Evolutionary conservation across 2,113 vertebrate species (phyloP), one percentile per base, ranked within the genome.

Genomic region (Euleptes europaea): DNA sequence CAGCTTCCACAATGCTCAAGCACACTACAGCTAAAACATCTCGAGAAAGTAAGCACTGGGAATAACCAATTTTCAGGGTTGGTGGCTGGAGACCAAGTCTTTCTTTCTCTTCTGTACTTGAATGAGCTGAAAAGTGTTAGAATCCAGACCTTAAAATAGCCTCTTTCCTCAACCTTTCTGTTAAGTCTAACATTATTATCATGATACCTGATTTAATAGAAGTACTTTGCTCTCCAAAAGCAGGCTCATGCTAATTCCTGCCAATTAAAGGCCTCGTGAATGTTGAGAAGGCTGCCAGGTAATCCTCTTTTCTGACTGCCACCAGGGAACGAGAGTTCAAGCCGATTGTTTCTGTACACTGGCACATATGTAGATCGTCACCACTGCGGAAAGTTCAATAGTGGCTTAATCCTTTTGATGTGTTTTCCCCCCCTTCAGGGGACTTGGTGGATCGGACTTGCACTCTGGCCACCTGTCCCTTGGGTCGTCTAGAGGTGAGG

Each of bases 241-340:
- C 57, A 60, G 80, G 11, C 70, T 73, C 40, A 60, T 82, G 69
- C 80, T 82, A 73, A 83, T 73, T 83, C 42, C 40, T 73, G 70
- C 63, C 81, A 73, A 73, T 74, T 63, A 73, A 63, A 71, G n/a
- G 70, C 67, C 38, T 60, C 26, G 51, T 63, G 70, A 73, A 60
- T 63, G 60, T 63, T 63, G 81, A 73, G 70, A 60, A 60, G 51
- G 69, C 80, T 72, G 35, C 5, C 28, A 60, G 28, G 28, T 83
- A 73, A 74, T 60, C 80, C 35, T 71, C 70, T 44, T 63, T 63
- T 83, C 54, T 63, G 42, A 35, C 49, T 83, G 14, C 54, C 70
- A 83, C 28, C 81, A 33, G 51, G 51, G 70, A 83, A 51, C 81
- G 63, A 83, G 54, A 73, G 51, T 83, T 44, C 70, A 63, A n/a